Evolutionary conservation across 2,797 vertebrate genomes (phyloP).

Genomic region (Phalanger gymnotis): DNA sequence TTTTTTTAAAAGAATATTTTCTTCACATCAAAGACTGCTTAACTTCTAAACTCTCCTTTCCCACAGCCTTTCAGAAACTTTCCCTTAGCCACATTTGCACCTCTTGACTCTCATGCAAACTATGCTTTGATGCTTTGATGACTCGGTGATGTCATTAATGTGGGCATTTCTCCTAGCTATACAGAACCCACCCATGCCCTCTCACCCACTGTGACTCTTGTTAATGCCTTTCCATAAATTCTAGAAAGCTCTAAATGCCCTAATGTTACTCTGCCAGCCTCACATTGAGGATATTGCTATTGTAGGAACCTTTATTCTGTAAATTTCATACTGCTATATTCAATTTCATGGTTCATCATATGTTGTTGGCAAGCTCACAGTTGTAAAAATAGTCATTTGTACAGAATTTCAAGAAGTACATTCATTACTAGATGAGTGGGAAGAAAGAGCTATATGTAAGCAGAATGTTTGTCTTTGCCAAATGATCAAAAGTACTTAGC

Average conservation of each 20-base stretch:
- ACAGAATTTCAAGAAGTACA: conserved; percentile 2
- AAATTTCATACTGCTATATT: not conserved
- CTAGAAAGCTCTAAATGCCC: not conserved
- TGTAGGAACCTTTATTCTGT: conserved; percentile 6
- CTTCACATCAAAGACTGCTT: not conserved
- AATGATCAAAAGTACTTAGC: not conserved
- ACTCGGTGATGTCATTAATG: not conserved
- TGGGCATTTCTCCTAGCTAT: not conserved
- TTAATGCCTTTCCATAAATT: not conserved
- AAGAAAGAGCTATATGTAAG: not conserved
- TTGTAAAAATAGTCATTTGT: conserved; percentile 24
- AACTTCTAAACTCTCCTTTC: not conserved
- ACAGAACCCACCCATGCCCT: not conserved
- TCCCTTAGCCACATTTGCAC: not conserved
- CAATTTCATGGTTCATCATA: not conserved
- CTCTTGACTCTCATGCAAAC: not conserved
- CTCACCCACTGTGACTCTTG: not conserved
- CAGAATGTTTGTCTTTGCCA: not conserved
- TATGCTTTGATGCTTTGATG: not conserved
- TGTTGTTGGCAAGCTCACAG: not conserved
- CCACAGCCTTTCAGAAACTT: not conserved
- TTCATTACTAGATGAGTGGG: not conserved
- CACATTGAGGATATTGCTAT: not conserved
- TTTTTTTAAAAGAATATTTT: conserved; percentile 9
- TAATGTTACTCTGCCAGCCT: not conserved